These are phyloP conservation scores for Stegodyphus mimosarum DNA, from an alignment of 1,140 invertebrate genomes.

Conservation along the genomic window DNA sequence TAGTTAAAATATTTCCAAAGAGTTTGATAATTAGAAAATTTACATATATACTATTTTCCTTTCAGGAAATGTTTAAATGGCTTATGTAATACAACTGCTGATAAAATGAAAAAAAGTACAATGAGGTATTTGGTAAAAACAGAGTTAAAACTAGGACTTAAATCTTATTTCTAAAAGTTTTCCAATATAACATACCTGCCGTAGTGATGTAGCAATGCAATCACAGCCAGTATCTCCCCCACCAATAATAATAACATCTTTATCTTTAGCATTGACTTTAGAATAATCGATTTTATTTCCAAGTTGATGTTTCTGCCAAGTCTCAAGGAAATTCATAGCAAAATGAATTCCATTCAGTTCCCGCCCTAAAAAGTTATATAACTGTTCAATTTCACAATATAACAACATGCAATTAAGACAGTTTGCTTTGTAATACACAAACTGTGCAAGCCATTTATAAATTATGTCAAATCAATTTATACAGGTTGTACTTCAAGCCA, in stretches of 20 bases:
- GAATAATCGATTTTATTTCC: constrained; percentile 74
- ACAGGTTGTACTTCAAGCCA: too few relatives aligned
- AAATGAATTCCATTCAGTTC: constrained; percentile 93
- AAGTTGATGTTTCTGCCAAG: constrained; percentile 96
- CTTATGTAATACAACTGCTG: too few relatives aligned
- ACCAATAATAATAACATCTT: constrained; percentile 96
- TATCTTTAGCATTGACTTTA: constrained; percentile 86
- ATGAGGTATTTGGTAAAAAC: too few relatives aligned
- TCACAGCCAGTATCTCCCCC: constrained; percentile 99
- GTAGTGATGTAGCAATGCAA: constrained; percentile 96
- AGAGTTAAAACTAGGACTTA: too few relatives aligned
- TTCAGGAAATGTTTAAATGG: too few relatives aligned
- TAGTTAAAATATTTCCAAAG: too few relatives aligned
- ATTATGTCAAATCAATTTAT: background rate
- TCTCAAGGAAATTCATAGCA: constrained; percentile 97
- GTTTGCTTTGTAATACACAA: background rate
- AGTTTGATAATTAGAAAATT: too few relatives aligned
- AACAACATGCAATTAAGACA: background rate
- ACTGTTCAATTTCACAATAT: background rate
- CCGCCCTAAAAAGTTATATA: constrained; percentile 75
- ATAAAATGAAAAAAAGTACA: too few relatives aligned
- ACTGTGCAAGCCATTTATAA: background rate
- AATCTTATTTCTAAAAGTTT: too few relatives aligned
- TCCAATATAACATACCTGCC: constrained; percentile 75
- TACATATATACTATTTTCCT: too few relatives aligned